phyloP scores from a whole-genome alignment of 2,113 vertebrate species.

The Antechinus flavipes region DNA sequence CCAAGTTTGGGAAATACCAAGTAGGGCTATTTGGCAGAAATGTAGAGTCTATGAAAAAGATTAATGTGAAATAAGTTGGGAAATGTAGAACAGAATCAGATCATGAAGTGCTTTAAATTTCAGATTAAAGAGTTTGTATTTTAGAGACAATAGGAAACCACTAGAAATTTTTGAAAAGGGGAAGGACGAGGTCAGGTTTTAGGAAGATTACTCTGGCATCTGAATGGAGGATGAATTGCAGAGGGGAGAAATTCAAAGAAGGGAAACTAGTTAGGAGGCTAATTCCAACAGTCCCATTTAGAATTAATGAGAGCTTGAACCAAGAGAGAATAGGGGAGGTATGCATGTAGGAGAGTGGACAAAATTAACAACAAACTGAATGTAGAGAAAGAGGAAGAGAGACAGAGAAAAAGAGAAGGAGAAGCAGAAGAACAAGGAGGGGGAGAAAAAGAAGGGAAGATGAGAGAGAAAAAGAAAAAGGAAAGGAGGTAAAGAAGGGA shows the following conservation, averaged over 20 bases:
- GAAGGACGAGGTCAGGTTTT: not conserved
- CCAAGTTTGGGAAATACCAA: not conserved
- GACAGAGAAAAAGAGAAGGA: not conserved
- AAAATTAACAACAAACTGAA: not conserved
- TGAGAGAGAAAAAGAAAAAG: not conserved
- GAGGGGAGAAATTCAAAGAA: not conserved
- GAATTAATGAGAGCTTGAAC: not conserved
- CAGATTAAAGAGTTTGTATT: not conserved
- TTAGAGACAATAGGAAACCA: not conserved
- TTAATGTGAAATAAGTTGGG: not conserved
- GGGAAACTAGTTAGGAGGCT: not conserved
- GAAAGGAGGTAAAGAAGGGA: no score
- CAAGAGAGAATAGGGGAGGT: not conserved
- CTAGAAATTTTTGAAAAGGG: not conserved
- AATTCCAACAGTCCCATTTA: not conserved
- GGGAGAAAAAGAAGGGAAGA: no score
- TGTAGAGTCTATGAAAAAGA: not conserved
- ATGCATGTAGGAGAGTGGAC: not conserved
- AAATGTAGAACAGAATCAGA: not conserved
- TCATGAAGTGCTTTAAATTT: not conserved
- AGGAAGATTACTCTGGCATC: not conserved
- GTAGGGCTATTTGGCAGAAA: not conserved
- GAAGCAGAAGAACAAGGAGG: not conserved
- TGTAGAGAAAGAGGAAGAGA: not conserved
- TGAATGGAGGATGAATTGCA: not conserved